Conservation (phyloP, 53 echinoderm and acorn worm species). For the Henricia sp. region DNA sequence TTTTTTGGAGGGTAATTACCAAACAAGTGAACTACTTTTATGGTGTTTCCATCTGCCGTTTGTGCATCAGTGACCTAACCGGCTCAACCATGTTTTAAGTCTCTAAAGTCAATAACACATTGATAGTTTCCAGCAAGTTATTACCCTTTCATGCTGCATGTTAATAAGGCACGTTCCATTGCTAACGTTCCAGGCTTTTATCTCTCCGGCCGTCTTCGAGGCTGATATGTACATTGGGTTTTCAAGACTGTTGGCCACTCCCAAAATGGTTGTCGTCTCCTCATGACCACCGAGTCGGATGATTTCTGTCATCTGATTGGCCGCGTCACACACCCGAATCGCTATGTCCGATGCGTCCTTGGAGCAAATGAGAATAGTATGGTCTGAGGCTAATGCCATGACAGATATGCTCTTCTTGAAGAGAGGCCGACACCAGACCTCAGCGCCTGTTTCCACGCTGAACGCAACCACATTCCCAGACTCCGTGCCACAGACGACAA, state of each 20-base stretch:
- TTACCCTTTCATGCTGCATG: conserved; percentile 44
- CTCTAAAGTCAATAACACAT: too few species aligned
- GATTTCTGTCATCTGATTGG: conserved; percentile 32
- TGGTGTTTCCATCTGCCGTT: too few species aligned
- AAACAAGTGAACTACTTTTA: too few species aligned
- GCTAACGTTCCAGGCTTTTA: conserved; percentile 65
- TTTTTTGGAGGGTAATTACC: too few species aligned
- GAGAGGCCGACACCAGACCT: conserved; percentile 26
- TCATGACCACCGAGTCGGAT: conserved; percentile 31
- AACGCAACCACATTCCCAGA: conserved; percentile 32
- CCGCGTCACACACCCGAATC: conserved; percentile 39
- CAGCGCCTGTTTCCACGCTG: conserved; percentile 12
- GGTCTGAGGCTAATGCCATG: conserved; percentile 25
- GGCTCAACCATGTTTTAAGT: too few species aligned
- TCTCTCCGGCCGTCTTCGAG: conserved; percentile 55
- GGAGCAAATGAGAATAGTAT: conserved; percentile 34
- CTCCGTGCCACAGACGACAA: conserved; percentile 38
- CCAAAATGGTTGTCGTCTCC: conserved; percentile 22
- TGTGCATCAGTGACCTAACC: too few species aligned
- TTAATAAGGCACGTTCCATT: conserved; percentile 69
- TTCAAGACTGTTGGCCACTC: neutral
- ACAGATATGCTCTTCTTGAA: conserved; percentile 40
- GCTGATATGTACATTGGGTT: conserved; percentile 49
- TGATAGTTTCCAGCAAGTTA: too few species aligned
- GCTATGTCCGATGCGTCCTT: conserved; percentile 21